These are phyloP conservation scores for Bufo gargarizans DNA, from an alignment of 2,113 vertebrate genomes.

Conservation along the genomic window DNA sequence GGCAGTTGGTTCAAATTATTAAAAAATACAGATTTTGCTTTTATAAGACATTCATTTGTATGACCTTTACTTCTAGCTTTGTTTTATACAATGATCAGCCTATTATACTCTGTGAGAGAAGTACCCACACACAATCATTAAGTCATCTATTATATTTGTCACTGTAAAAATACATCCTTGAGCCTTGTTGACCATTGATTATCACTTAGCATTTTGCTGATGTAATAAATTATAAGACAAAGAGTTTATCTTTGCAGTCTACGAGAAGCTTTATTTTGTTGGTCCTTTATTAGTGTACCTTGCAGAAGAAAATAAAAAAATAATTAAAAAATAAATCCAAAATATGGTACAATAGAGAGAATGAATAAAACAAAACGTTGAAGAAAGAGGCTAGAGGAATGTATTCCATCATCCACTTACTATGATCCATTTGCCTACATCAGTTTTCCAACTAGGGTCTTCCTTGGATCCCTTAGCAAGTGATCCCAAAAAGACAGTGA, in stretches of 20 bases:
- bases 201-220: conserved; percentile 28
- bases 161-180: conserved; percentile 46
- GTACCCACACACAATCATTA: conserved; percentile 30
- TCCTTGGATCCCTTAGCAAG: too few species aligned
- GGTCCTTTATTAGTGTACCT: not conserved
- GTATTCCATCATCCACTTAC: not conserved
- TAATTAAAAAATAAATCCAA: not conserved
- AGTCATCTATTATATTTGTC: conserved; percentile 41
- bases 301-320: not conserved
- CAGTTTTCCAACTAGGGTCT: too few species aligned
- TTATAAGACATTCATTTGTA: conserved; percentile 9
- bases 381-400: not conserved
- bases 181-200: conserved; percentile 42
- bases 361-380: not conserved
- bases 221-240: conserved; percentile 24
- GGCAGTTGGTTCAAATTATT: not conserved
- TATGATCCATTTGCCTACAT: not conserved
- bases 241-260: conserved; percentile 4
- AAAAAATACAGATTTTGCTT: not conserved
- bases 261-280: not conserved
- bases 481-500: too few species aligned
- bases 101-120: conserved; percentile 18
- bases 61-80: conserved; percentile 1
- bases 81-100: conserved; percentile 7
- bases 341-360: not conserved